Conservation (phyloP, 2,888 invertebrate species). For the Tenodera sinensis region DNA sequence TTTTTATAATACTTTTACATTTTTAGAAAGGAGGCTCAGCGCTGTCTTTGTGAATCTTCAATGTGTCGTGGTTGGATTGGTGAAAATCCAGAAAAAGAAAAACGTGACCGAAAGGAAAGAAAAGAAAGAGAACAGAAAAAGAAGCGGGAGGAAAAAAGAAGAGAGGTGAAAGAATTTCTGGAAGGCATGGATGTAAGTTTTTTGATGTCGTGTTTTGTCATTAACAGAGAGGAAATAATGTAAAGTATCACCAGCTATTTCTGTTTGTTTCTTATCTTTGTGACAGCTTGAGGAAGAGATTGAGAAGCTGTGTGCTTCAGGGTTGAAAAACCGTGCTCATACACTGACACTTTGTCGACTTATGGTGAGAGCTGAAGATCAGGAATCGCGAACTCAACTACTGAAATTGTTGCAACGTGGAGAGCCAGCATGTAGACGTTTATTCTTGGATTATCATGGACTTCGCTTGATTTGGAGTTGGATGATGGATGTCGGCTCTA, state of each 20-base stretch:
- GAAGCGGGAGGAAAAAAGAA: slow-evolving; percentile 38
- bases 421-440: slow-evolving; percentile 74
- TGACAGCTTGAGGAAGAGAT: slow-evolving; percentile 83
- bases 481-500: slow-evolving; percentile 71
- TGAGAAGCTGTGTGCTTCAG: slow-evolving; percentile 69
- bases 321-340: slow-evolving; percentile 84
- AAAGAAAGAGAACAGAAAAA: slow-evolving; percentile 44
- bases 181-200: slow-evolving; percentile 60
- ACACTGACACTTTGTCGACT: slow-evolving; percentile 85
- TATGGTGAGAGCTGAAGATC: slow-evolving; percentile 87
- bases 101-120: slow-evolving; percentile 33
- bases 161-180: slow-evolving; percentile 46
- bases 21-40: slow-evolving; percentile 83
- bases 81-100: slow-evolving; percentile 62
- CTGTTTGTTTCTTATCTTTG: slow-evolving; percentile 26
- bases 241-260: neutral
- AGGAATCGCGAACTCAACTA: slow-evolving; percentile 64
- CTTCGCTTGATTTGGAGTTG: slow-evolving; percentile 86
- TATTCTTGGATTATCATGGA: slow-evolving; percentile 93
- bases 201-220: neutral
- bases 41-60: slow-evolving; percentile 86
- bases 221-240: neutral
- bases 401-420: slow-evolving; percentile 74
- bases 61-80: slow-evolving; percentile 96
- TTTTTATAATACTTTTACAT: slow-evolving; percentile 11